Percentiles rank a stretch among this genome's conserved stretches.
Evolutionary conservation across 1,140 invertebrate genomes (phyloP).

Genomic region (Zaprionus camerounensis): DNA sequence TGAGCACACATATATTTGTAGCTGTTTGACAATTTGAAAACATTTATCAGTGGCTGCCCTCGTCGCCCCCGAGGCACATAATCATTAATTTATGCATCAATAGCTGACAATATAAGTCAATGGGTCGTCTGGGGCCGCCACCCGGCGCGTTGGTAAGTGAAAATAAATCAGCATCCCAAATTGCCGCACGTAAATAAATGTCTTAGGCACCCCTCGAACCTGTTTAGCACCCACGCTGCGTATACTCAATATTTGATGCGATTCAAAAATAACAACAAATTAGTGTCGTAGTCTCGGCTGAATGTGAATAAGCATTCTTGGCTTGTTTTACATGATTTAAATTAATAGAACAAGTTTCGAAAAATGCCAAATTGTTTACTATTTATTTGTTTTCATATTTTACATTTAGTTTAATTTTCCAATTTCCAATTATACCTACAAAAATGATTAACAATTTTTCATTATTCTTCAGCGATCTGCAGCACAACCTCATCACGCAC

Average conservation of each 20-base stretch:
- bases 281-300: neutral
- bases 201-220: slow-evolving; percentile 28
- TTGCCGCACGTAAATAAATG: slow-evolving; percentile 74
- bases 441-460: neutral
- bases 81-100: slow-evolving; percentile 83
- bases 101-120: slow-evolving; percentile 82
- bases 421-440: neutral
- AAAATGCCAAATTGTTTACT: neutral
- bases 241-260: slow-evolving; percentile 30
- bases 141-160: slow-evolving; percentile 63
- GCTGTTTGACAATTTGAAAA: slow-evolving; percentile 36
- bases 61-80: slow-evolving; percentile 49
- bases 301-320: neutral
- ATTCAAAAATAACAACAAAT: slow-evolving; percentile 2
- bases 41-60: slow-evolving; percentile 42
- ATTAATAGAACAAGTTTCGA: neutral
- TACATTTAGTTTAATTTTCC: neutral
- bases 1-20: slow-evolving; percentile 8
- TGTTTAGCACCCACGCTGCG: slow-evolving; percentile 14
- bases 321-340: neutral
- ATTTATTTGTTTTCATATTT: neutral
- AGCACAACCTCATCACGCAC: slow-evolving; percentile 76
- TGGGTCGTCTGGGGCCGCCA: slow-evolving; percentile 67
- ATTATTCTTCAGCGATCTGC: slow-evolving; percentile 67
- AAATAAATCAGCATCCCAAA: slow-evolving; percentile 77